A percentile compares a stretch with the other conserved stretches of the same genome.
Evolutionary conservation across 2,113 vertebrate species (phyloP).

Genomic region (Nerophis lumbriciformis): DNA sequence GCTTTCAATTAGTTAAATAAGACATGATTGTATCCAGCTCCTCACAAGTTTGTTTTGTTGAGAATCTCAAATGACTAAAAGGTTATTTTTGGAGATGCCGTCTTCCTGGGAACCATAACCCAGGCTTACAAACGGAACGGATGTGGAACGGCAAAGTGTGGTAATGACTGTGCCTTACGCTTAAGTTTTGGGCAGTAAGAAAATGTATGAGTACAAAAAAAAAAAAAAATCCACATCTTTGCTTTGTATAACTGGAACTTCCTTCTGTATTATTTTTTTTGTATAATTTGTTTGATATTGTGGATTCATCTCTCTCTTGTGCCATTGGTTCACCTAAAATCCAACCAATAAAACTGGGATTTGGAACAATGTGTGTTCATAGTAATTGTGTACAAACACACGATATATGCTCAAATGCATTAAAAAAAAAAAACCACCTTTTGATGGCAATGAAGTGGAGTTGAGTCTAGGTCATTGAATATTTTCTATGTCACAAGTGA

Average conservation of each 20-base stretch:
- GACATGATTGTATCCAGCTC: slow-evolving; percentile 16
- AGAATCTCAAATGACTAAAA: slow-evolving; percentile 28
- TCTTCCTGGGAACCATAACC: slow-evolving; percentile 30
- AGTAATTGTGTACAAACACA: neutral
- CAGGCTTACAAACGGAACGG: slow-evolving; percentile 34
- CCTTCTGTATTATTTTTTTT: slow-evolving; percentile 69
- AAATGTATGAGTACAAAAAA: slow-evolving; percentile 24
- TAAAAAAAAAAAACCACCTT: too few relatives aligned
- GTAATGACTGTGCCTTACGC: slow-evolving; percentile 76
- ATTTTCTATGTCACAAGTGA: too few relatives aligned
- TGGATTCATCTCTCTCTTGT: slow-evolving; percentile 80
- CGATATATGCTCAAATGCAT: too few relatives aligned
- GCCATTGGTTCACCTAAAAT: slow-evolving; percentile 93
- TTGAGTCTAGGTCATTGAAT: too few relatives aligned
- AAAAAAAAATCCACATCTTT: slow-evolving; percentile 62
- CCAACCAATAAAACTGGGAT: slow-evolving; percentile 85
- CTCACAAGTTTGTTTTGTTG: slow-evolving; percentile 13
- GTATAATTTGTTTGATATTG: slow-evolving; percentile 77
- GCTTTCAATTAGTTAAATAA: slow-evolving; percentile 15
- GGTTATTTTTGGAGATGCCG: slow-evolving; percentile 14
- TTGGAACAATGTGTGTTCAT: slow-evolving; percentile 57
- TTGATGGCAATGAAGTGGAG: too few relatives aligned
- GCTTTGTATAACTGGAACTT: slow-evolving; percentile 74
- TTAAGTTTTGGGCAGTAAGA: slow-evolving; percentile 54
- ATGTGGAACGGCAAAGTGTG: slow-evolving; percentile 60